Conservation (phyloP, 2,888 invertebrate genomes). For the Brachycybe producta region DNA sequence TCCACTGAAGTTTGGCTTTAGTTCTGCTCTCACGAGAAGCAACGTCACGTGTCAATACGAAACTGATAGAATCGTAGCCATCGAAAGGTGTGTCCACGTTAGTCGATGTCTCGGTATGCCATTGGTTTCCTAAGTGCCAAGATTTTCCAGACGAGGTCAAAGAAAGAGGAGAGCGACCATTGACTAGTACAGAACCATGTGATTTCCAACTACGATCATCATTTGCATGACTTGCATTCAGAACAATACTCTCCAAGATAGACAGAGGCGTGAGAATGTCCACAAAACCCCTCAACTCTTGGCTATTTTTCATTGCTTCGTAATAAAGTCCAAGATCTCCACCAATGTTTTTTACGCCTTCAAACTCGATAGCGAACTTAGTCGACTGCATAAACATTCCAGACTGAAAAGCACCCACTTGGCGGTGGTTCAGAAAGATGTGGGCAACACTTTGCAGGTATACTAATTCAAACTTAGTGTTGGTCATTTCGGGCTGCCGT, state of each 20-base stretch:
- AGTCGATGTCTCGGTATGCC: background rate
- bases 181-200: background rate
- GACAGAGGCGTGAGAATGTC: slow-evolving; percentile 5
- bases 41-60: slow-evolving; percentile 1
- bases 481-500: background rate
- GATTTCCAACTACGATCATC: slow-evolving; percentile 9
- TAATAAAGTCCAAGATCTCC: background rate
- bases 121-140: slow-evolving; percentile 13
- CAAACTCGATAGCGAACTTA: slow-evolving; percentile 1
- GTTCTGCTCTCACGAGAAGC: slow-evolving; percentile 10
- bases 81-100: slow-evolving; percentile 11
- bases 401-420: background rate
- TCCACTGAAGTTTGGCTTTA: slow-evolving; percentile 2
- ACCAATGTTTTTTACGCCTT: slow-evolving; percentile 3
- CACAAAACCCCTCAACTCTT: slow-evolving; percentile 1
- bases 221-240: slow-evolving; percentile 5
- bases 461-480: background rate
- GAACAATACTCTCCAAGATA: background rate
- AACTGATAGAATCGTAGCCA: background rate
- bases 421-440: slow-evolving; percentile 2
- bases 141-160: slow-evolving; percentile 7
- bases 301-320: background rate
- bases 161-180: background rate
- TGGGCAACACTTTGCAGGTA: slow-evolving; percentile 2
- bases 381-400: background rate